A percentile compares a stretch with the other conserved stretches of the same genome.
Evolutionary conservation across 1,140 invertebrate genomes (phyloP).

Genomic region (Magallana ariakensis): DNA sequence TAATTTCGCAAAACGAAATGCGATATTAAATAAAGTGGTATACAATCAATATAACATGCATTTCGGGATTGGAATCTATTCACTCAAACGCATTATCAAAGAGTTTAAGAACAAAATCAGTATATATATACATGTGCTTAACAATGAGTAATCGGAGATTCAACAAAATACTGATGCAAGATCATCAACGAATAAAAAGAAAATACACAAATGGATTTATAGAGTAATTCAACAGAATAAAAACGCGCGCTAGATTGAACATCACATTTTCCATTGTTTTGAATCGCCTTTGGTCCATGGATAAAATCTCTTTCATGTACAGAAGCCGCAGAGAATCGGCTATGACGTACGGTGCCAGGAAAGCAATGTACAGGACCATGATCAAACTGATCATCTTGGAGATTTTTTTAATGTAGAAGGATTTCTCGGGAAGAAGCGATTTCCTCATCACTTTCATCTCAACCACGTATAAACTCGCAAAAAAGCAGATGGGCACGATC

Average conservation of each 20-base stretch:
- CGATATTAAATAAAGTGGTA: too few relatives aligned
- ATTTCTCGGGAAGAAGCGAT: conserved; percentile 9
- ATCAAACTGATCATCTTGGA: conserved; percentile 32
- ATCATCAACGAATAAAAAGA: conserved; percentile 12
- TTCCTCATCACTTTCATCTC: conserved; percentile 28
- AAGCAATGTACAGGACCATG: not conserved
- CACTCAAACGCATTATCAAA: not conserved
- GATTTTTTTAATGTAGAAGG: conserved; percentile 11
- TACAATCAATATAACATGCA: too few relatives aligned
- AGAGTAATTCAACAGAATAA: conserved; percentile 21
- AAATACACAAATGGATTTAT: conserved; percentile 21
- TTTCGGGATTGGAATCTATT: too few relatives aligned
- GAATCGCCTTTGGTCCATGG: not conserved
- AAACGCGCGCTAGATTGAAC: not conserved
- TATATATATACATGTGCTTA: too few relatives aligned
- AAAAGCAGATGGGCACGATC: conserved; percentile 13
- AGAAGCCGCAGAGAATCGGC: not conserved
- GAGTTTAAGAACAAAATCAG: not conserved
- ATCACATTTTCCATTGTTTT: conserved; percentile 19
- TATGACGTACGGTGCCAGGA: conserved; percentile 18
- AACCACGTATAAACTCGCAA: not conserved
- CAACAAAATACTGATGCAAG: not conserved
- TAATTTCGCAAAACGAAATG: too few relatives aligned
- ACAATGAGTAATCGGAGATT: too few relatives aligned
- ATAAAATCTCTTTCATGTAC: conserved; percentile 20